Percentiles rank a stretch among this genome's conserved stretches.
Conservation (phyloP, 1,140 invertebrate genomes). For the Penaeus indicus region DNA sequence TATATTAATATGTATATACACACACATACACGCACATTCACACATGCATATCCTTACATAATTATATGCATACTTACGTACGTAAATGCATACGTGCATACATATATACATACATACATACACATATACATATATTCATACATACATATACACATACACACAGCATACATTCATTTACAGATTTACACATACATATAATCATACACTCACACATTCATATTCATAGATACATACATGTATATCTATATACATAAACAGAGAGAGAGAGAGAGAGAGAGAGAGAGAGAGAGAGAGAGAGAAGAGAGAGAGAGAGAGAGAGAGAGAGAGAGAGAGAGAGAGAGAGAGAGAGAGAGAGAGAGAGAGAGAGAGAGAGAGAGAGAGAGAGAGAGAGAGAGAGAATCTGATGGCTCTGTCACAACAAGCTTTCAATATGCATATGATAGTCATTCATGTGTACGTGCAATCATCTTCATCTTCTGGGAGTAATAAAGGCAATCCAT, state of each 20-base stretch:
- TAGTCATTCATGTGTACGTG: background rate
- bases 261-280: background rate
- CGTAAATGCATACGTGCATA: background rate
- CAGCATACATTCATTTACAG: background rate
- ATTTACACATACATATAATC: background rate
- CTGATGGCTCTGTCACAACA: background rate
- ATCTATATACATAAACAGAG: background rate
- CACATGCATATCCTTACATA: no score
- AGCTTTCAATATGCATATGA: background rate
- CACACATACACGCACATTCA: no score
- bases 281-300: background rate
- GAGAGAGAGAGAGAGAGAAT: constrained; percentile 3
- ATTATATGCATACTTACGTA: background rate
- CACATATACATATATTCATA: background rate
- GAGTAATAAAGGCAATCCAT: no score
- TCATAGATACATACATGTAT: no score
- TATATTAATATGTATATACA: no score
- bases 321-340: constrained; percentile 23
- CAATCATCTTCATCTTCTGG: no score
- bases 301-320: constrained; percentile 30
- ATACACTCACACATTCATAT: no score
- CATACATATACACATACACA: no score
- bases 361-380: constrained; percentile 3
- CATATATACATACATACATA: no score
- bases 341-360: background rate